phyloP scores from a whole-genome alignment of 2,113 vertebrate species.

The Chamaea fasciata region DNA sequence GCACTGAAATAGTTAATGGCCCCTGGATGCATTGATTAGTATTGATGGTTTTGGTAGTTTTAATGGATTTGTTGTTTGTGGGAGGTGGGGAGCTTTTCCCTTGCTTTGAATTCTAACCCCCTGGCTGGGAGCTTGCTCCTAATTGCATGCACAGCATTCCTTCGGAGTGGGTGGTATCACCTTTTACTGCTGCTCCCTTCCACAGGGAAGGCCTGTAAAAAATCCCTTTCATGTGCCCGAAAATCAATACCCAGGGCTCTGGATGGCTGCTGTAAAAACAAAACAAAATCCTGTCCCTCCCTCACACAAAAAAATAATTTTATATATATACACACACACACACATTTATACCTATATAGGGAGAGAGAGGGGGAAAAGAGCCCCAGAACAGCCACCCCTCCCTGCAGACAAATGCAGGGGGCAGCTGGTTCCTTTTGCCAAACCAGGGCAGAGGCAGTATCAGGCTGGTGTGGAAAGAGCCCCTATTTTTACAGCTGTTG shows the following conservation, averaged over 20 bases:
- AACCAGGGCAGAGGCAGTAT: not conserved
- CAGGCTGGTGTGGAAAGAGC: not conserved
- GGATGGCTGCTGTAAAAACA: conserved; percentile 65
- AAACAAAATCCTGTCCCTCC: conserved; percentile 42
- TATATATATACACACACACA: not conserved
- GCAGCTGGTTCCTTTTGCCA: not conserved
- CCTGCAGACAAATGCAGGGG: not conserved
- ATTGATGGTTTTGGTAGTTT: conserved; percentile 83
- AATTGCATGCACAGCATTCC: conserved; percentile 88
- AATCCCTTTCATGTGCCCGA: conserved; percentile 69
- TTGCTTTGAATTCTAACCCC: conserved; percentile 71
- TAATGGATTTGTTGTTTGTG: conserved; percentile 77
- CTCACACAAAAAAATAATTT: not conserved
- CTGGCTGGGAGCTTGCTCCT: conserved; percentile 77
- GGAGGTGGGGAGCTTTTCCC: conserved; percentile 67
- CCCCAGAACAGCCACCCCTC: not conserved
- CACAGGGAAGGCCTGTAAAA: conserved; percentile 70
- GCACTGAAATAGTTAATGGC: conserved; percentile 51
- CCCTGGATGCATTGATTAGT: conserved; percentile 75
- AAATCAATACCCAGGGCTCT: conserved; percentile 70
- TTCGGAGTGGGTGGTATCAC: conserved; percentile 86
- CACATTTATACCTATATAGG: too few species aligned
- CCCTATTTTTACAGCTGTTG: conserved; percentile 37
- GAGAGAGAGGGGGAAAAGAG: not conserved
- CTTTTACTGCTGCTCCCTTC: conserved; percentile 74